Base-by-base conservation (phyloP, 2,888 invertebrate species). In the Pristionchus entomophagus region DNA sequence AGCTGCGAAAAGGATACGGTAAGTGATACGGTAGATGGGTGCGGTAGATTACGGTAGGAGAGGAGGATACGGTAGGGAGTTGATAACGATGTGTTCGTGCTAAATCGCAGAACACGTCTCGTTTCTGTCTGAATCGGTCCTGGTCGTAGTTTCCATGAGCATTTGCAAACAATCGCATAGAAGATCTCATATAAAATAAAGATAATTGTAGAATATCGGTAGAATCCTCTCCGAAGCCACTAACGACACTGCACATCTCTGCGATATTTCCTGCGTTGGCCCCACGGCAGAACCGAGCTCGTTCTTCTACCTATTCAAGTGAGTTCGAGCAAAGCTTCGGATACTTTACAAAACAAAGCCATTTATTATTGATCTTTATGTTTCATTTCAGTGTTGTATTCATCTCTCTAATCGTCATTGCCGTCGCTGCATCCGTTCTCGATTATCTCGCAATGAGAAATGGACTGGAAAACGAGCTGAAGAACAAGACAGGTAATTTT, bases 281-380 rank as follows among this genome's bases (percentile, higher is more conserved):
- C 51, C 78, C 22, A 51, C 19, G 32, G 22, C 29, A 14, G 78
- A 80, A 35, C 49, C 49, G 17, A 51, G 19, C 51, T 14, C 22
- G 4, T 51, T 80, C 78, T 80, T 80, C 78, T 80, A 51, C 22
- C 8, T 51, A 29, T 32, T 51, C 78, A 80, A 80, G 78, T 80
- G 32, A 49, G 5, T 65, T 14, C n/a, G 5, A 56, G n/a, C 56
- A 22, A 45, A 45, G 14, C 14, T 10, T 6, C 14, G 45, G 14
- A 10, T 14, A 45, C 14, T 45, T 45, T 45, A 45, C 8, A 10
- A 6, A 45, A 10, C 45, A 14, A 45, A 14, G 6, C 6, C 5
- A 10, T 26, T 29, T 29, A 8, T 59, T 59, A 29, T 14, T 17
- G 29, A 12, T 5, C 4, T 29, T 29, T 3, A 69, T 10, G n/a